Percentiles rank a stretch among this genome's conserved stretches.
Conservation (phyloP, 2,797 vertebrate genomes). For the Peromyscus aztecus region DNA sequence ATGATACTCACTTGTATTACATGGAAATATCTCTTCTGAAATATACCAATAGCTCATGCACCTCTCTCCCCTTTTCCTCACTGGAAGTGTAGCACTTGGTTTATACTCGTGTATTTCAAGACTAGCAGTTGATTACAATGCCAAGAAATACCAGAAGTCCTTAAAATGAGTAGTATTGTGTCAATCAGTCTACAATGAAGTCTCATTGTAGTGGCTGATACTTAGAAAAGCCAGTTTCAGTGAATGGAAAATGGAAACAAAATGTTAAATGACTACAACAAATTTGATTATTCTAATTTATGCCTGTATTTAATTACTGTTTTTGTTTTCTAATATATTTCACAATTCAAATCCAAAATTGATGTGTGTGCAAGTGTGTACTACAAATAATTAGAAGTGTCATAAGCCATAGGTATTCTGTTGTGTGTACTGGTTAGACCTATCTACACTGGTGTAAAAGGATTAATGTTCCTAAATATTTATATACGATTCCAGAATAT, state of each 20-base stretch:
- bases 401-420: conserved; percentile 18
- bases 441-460: conserved; percentile 38
- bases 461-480: conserved; percentile 70
- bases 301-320: conserved; percentile 53
- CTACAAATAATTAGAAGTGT: conserved; percentile 19
- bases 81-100: conserved; percentile 74
- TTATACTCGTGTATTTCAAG: conserved; percentile 62
- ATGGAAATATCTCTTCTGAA: conserved; percentile 78
- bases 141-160: conserved; percentile 71
- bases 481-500: conserved; percentile 60
- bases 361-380: background rate
- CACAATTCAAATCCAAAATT: conserved; percentile 54
- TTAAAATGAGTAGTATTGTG: conserved; percentile 63
- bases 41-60: conserved; percentile 49
- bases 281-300: conserved; percentile 73
- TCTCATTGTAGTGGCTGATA: conserved; percentile 28
- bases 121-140: conserved; percentile 72
- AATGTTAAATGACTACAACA: conserved; percentile 64
- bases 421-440: conserved; percentile 25
- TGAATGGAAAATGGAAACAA: conserved; percentile 67
- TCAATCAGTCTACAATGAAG: conserved; percentile 32
- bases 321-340: conserved; percentile 70
- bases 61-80: conserved; percentile 63
- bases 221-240: conserved; percentile 71
- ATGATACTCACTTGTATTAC: conserved; percentile 63